Evolutionary conservation across 1,140 invertebrate genomes (phyloP), one percentile per base, ranked within the genome.

Genomic region (Drosophila ironensis): DNA sequence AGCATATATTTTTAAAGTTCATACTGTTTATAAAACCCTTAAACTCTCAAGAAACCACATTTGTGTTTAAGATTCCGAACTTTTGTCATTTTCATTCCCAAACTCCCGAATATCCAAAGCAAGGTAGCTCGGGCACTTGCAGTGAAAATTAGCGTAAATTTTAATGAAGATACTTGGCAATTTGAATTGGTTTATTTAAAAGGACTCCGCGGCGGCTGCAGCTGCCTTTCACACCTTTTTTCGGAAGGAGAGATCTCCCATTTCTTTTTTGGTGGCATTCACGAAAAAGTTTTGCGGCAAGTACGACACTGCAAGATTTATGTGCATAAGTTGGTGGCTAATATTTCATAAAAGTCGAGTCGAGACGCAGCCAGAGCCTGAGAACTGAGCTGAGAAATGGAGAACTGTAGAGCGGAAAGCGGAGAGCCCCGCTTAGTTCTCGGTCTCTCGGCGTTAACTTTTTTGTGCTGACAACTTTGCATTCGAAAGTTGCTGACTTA

Each of bases 321-420:
- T 69, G 66, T 69, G 66, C 66, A 69, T 69, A 69, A 69, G 66
- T 69, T 69, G 64, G 64, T 59, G 41, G 66, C 66, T 69, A 69
- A 69, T 69, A 69, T 69, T 69, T 69, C 66, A 69, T 69, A 69
- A 69, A 69, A 69, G 66, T 69, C 64, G 64, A 69, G 66, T 69
- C 64, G 64, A 69, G 66, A 69, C 52, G 64, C 52, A 69, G 66
- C 57, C 66, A 69, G 28, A 59, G 27, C 53, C 52, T 14, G 30
- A 38, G 42, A 57, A 63, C 14, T 37, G 33, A 38, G 51, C 33
- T 25, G 52, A 44, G 59, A 47, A 41, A 37, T 17, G 40, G 50
- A 47, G 61, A 56, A 16, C 20, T 28, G n/a, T 38, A 12, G 19
- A 20, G 51, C 30, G 20, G 56, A 35, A 14, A 37, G 51, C 41